Evolutionary conservation across 2,797 vertebrate species (phyloP).

Genomic region (Euphonia xanthogaster): DNA sequence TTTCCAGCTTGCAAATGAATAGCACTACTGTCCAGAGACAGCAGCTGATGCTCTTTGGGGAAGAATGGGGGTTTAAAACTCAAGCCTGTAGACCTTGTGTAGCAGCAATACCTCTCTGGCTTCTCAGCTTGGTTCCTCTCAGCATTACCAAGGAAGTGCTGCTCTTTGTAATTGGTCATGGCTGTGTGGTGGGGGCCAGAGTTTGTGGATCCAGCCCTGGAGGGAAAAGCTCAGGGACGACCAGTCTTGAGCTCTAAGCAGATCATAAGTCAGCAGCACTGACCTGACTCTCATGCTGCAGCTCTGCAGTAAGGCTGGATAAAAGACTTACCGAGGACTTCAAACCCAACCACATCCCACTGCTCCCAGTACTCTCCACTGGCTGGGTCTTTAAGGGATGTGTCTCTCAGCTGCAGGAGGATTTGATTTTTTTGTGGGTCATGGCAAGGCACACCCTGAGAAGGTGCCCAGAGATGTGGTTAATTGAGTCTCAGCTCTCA

Average conservation of each 20-base stretch:
- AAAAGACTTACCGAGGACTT: not conserved
- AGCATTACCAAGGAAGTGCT: not conserved
- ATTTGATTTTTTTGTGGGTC: not conserved
- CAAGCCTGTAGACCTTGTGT: not conserved
- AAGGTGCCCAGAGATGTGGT: not conserved
- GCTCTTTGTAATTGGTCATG: not conserved
- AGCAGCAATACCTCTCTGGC: not conserved
- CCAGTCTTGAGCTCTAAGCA: not conserved
- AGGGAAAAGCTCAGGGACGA: not conserved
- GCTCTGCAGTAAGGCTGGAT: not conserved
- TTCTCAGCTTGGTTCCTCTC: not conserved
- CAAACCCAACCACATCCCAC: not conserved
- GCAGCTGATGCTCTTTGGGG: not conserved
- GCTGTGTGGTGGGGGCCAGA: not conserved
- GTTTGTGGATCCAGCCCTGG: not conserved
- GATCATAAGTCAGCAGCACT: not conserved
- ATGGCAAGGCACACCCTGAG: not conserved
- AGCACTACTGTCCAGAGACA: not conserved
- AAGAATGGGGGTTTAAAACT: not conserved
- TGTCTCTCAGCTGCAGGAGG: not conserved
- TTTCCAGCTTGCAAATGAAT: not conserved
- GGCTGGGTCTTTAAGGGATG: not conserved
- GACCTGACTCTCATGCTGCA: not conserved
- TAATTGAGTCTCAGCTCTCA: not conserved
- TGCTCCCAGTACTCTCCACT: not conserved